Evolutionary conservation across 2,797 vertebrate genomes (phyloP).

Genomic region (Parotocinclus haroldoi): DNA sequence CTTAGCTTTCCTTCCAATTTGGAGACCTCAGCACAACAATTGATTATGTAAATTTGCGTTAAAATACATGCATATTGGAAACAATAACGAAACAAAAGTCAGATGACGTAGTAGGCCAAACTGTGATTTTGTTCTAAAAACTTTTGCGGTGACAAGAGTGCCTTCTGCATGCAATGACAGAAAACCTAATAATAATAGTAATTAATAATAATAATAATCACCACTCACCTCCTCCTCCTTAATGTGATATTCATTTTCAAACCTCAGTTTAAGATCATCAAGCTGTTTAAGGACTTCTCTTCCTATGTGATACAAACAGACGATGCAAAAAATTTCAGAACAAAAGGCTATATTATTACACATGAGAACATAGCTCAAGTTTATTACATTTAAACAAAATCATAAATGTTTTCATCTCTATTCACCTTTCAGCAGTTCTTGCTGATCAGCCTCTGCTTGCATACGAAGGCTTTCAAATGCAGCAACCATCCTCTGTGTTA

Average conservation of each 20-base stretch:
- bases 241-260: constrained; percentile 67
- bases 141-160: not conserved
- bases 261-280: constrained; percentile 74
- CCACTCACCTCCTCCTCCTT: constrained; percentile 81
- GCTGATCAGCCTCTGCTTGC: constrained; percentile 77
- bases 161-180: not conserved
- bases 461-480: constrained; percentile 83
- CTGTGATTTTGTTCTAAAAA: not conserved
- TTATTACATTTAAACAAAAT: not conserved
- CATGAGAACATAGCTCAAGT: too few relatives aligned
- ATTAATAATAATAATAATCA: not conserved
- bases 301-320: constrained; percentile 65
- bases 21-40: constrained; percentile 66
- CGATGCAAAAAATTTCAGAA: constrained; percentile 19
- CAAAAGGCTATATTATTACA: not conserved
- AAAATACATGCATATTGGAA: not conserved
- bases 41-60: not conserved
- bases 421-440: constrained; percentile 83
- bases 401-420: not conserved
- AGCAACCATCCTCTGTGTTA: constrained; percentile 75
- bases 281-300: constrained; percentile 78
- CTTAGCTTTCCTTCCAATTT: constrained; percentile 64
- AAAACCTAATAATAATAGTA: not conserved
- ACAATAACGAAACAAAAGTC: not conserved
- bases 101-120: too few relatives aligned